These are phyloP conservation scores for Brachionus koreanus DNA, from an alignment of 1,140 invertebrate species.

Conservation along the genomic window DNA sequence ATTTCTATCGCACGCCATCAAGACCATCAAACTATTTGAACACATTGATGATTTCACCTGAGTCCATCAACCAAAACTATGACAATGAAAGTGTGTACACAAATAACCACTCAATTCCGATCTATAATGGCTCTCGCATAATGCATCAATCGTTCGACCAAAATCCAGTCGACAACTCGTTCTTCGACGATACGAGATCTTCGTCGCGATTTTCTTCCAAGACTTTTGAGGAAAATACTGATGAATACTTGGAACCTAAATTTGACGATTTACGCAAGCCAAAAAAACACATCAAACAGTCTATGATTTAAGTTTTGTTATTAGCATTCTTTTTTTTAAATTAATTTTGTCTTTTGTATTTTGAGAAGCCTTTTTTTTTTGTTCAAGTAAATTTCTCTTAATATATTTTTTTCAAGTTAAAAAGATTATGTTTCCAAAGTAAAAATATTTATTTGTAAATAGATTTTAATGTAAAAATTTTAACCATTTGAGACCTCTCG, in stretches of 20 bases:
- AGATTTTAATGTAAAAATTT: not conserved
- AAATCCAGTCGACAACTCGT: not conserved
- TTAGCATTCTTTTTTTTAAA: not conserved
- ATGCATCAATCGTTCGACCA: constrained; percentile 5
- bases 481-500: not conserved
- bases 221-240: constrained; percentile 40
- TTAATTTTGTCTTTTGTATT: not conserved
- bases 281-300: constrained; percentile 11
- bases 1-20: constrained; percentile 13
- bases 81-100: constrained; percentile 28
- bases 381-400: not conserved
- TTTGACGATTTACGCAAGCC: constrained; percentile 39
- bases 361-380: not conserved
- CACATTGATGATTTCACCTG: constrained; percentile 19
- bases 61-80: not conserved
- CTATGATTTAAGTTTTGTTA: not conserved
- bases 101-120: constrained; percentile 20
- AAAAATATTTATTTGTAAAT: constrained; percentile 34
- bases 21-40: constrained; percentile 28
- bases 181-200: not conserved
- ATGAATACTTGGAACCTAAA: constrained; percentile 39
- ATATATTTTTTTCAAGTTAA: not conserved
- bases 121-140: not conserved
- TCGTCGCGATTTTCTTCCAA: not conserved
- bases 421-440: not conserved